These are phyloP conservation scores for Anoura caudifer DNA, from an alignment of 2,113 vertebrate species.

Conservation along the genomic window DNA sequence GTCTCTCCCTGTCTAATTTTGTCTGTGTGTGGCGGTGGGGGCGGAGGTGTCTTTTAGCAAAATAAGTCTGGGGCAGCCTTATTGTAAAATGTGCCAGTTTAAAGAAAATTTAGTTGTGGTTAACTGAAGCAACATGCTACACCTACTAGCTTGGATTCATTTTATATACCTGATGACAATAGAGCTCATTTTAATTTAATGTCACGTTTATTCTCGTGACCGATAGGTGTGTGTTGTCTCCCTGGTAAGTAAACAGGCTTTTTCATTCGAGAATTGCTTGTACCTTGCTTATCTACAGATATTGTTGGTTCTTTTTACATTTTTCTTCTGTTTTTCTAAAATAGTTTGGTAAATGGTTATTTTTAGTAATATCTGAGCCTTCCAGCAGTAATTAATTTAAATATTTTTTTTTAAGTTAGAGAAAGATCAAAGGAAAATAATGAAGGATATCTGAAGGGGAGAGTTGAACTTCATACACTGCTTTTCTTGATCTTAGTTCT, in stretches of 20 bases:
- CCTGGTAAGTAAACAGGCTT: constrained; percentile 19
- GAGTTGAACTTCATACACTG: background rate
- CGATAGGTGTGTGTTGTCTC: background rate
- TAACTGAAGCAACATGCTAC: background rate
- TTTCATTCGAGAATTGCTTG: background rate
- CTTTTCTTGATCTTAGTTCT: constrained; percentile 18
- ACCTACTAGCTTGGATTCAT: background rate
- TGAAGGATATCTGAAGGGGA: constrained; percentile 29
- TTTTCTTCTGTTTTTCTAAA: background rate
- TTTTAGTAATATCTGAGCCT: background rate
- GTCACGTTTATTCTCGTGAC: background rate
- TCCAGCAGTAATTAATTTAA: background rate
- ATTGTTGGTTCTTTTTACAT: background rate
- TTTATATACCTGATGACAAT: background rate
- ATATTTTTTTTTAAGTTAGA: background rate
- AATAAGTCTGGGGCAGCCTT: constrained; percentile 51
- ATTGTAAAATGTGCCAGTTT: background rate
- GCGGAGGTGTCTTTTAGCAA: background rate
- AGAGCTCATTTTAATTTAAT: constrained; percentile 19
- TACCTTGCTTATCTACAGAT: background rate
- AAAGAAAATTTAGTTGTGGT: constrained; percentile 12
- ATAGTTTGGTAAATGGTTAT: background rate
- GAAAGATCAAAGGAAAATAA: constrained; percentile 8
- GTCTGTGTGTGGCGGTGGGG: background rate
- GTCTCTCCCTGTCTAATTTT: background rate